Evolutionary conservation across 2,113 vertebrate species (phyloP).

Genomic region (Abramis brama): DNA sequence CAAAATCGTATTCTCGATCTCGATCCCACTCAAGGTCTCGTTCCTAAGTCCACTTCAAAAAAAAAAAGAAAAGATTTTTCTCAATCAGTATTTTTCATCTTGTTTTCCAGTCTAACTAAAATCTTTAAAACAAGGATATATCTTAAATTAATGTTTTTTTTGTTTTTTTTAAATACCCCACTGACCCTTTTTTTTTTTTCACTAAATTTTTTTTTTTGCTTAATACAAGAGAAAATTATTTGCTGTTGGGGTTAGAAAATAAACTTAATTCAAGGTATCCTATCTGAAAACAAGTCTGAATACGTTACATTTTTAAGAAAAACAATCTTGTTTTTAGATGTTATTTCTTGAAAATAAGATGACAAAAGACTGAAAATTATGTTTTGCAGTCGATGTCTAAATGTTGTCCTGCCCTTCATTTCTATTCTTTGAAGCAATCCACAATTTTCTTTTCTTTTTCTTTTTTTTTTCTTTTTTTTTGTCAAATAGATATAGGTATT

Average conservation of each 20-base stretch:
- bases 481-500: neutral
- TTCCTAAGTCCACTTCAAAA: constrained; percentile 27
- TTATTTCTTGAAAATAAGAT: neutral
- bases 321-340: constrained; percentile 5
- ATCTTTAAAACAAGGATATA: neutral
- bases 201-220: neutral
- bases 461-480: neutral
- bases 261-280: neutral
- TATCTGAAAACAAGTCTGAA: constrained; percentile 8
- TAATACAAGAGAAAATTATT: neutral
- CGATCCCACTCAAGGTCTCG: constrained; percentile 50
- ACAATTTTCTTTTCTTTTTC: neutral
- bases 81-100: neutral
- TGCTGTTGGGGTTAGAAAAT: neutral
- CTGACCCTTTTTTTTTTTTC: neutral
- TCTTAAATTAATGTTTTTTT: no score
- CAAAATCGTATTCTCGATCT: constrained; percentile 29
- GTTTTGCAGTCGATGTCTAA: constrained; percentile 17
- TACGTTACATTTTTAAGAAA: neutral
- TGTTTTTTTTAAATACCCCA: neutral
- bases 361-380: constrained; percentile 7
- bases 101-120: neutral
- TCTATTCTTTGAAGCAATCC: neutral
- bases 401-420: constrained; percentile 20
- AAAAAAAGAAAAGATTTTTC: neutral